Evolutionary conservation across 1,140 invertebrate genomes (phyloP).

Genomic region (Leptopilina clavipes): DNA sequence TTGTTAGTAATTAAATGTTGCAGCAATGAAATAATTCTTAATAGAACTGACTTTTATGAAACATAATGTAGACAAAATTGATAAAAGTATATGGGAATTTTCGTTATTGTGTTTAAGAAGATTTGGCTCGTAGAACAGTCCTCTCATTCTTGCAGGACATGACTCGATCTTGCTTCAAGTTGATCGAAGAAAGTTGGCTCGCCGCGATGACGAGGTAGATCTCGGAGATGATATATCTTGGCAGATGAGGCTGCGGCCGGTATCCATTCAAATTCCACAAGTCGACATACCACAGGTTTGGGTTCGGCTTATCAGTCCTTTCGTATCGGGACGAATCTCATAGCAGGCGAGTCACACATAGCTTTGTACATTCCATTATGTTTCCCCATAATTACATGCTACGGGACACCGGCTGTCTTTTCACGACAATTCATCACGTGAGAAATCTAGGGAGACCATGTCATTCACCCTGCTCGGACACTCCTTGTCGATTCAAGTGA

Average conservation of each 20-base stretch:
- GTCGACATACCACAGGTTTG: slow-evolving; percentile 40
- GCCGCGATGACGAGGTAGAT: slow-evolving; percentile 42
- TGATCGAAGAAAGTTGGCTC: slow-evolving; percentile 14
- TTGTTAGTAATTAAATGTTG: too few relatives aligned
- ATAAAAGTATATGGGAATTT: background rate
- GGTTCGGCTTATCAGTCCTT: slow-evolving; percentile 50
- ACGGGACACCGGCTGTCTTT: slow-evolving; percentile 39
- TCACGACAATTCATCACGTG: slow-evolving; percentile 41
- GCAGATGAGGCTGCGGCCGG: slow-evolving; percentile 21
- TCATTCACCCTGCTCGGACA: slow-evolving; percentile 17
- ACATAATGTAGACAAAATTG: background rate
- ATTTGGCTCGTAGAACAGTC: background rate
- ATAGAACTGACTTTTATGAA: too few relatives aligned
- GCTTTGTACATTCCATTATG: slow-evolving; percentile 66
- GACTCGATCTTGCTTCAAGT: slow-evolving; percentile 24
- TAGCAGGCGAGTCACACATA: slow-evolving; percentile 56
- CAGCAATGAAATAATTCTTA: too few relatives aligned
- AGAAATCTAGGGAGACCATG: slow-evolving; percentile 39
- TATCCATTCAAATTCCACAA: slow-evolving; percentile 29
- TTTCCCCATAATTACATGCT: slow-evolving; percentile 65
- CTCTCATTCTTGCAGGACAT: slow-evolving; percentile 12
- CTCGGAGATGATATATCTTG: slow-evolving; percentile 30
- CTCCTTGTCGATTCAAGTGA: slow-evolving; percentile 28
- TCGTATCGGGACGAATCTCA: slow-evolving; percentile 54
- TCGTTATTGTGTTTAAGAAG: background rate